Percentiles rank a stretch among this genome's conserved stretches.
phyloP scores from a whole-genome alignment of 2,113 vertebrate genomes.

The Elephas maximus region DNA sequence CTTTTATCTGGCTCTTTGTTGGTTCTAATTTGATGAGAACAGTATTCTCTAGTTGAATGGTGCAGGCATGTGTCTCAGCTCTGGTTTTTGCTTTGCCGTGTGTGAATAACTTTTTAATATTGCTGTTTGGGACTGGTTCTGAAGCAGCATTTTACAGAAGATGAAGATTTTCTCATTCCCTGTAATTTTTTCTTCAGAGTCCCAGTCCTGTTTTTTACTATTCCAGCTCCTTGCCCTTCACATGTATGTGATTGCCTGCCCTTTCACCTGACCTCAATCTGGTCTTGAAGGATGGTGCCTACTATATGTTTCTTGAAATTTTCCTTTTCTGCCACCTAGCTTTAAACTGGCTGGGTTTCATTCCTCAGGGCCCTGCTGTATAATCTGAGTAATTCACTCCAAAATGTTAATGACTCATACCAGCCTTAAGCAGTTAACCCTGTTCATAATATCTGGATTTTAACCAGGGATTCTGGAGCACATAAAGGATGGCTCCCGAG shows the following conservation, averaged over 20 bases:
- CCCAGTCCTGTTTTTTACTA: not conserved
- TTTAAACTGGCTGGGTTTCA: not conserved
- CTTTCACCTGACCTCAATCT: not conserved
- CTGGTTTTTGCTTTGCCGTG: not conserved
- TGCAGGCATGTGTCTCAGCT: not conserved
- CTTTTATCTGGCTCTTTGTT: slow-evolving; percentile 57
- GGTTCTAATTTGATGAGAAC: slow-evolving; percentile 35
- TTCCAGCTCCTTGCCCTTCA: not conserved
- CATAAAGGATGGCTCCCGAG: not conserved
- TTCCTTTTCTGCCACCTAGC: not conserved
- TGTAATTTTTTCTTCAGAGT: not conserved
- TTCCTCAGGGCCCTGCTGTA: not conserved
- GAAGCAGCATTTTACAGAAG: slow-evolving; percentile 45
- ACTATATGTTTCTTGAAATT: not conserved
- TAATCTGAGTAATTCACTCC: slow-evolving; percentile 42
- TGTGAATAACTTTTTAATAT: not conserved
- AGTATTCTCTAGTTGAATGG: slow-evolving; percentile 27
- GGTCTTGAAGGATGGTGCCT: slow-evolving; percentile 9
- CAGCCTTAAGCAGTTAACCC: not conserved
- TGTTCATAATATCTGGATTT: slow-evolving; percentile 16
- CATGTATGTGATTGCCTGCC: not conserved
- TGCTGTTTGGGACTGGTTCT: slow-evolving; percentile 11
- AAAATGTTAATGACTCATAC: slow-evolving; percentile 23
- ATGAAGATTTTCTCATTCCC: not conserved
- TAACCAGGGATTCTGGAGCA: not conserved